phyloP scores from a whole-genome alignment of 2,113 vertebrate species.

The Upupa epops region DNA sequence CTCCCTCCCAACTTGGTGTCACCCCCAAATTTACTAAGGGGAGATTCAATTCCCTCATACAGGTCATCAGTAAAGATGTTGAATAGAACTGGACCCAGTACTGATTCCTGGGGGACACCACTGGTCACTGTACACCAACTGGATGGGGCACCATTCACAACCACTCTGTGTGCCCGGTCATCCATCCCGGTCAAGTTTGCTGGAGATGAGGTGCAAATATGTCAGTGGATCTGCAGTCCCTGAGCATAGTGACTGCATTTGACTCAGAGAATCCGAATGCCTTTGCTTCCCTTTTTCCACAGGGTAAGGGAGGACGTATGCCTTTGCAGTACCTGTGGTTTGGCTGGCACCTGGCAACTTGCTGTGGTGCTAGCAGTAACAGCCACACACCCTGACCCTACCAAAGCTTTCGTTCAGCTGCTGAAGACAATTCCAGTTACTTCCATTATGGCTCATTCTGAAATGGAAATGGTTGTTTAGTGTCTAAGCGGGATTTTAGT shows the following conservation, averaged over 20 bases:
- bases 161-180: too few relatives aligned
- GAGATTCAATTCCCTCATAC: too few relatives aligned
- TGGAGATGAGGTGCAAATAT: background rate
- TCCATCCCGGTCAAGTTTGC: too few relatives aligned
- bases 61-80: too few relatives aligned
- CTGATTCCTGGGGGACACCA: too few relatives aligned
- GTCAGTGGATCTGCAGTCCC: background rate
- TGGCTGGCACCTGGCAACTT: background rate
- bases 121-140: too few relatives aligned
- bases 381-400: fast-evolving
- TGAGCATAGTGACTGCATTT: background rate
- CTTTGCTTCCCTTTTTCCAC: fast-evolving
- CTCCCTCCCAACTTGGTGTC: too few relatives aligned
- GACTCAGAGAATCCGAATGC: background rate
- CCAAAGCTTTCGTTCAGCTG: background rate
- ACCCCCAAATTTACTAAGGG: too few relatives aligned
- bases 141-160: too few relatives aligned
- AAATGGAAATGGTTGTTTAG: background rate
- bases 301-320: fast-evolving
- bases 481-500: background rate
- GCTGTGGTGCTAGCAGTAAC: background rate
- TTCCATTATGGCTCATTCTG: background rate
- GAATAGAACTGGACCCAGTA: too few relatives aligned
- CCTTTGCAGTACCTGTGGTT: background rate
- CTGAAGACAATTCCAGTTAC: background rate